These are phyloP conservation scores for Lasioglossum calceatum DNA, from an alignment of 2,888 invertebrate species.

Conservation along the genomic window DNA sequence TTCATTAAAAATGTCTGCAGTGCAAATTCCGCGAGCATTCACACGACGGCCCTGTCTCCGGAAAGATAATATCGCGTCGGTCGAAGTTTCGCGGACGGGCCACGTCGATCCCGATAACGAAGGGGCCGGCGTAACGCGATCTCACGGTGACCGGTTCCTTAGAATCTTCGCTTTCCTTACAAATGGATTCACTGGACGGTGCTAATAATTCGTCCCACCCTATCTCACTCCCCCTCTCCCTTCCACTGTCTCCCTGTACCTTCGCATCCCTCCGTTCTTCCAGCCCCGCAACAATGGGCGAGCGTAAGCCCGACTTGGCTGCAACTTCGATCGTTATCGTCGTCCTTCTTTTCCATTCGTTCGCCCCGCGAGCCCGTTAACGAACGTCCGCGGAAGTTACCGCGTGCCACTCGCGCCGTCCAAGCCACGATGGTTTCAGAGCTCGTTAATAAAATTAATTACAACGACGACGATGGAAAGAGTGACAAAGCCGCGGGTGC, in stretches of 20 bases:
- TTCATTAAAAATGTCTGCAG: slow-evolving; percentile 43
- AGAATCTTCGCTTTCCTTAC: slow-evolving; percentile 57
- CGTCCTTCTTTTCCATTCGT: slow-evolving; percentile 55
- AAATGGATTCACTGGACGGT: slow-evolving; percentile 63
- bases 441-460: slow-evolving; percentile 72
- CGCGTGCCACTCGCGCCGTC: neutral
- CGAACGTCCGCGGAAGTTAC: slow-evolving; percentile 56
- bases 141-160: slow-evolving; percentile 50
- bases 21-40: slow-evolving; percentile 22
- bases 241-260: slow-evolving; percentile 1
- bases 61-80: slow-evolving; percentile 21
- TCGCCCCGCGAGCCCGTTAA: slow-evolving; percentile 53
- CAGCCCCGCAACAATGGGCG: slow-evolving; percentile 55
- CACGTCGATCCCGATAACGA: slow-evolving; percentile 28
- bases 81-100: neutral
- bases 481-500: slow-evolving; percentile 29
- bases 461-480: slow-evolving; percentile 50
- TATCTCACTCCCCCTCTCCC: slow-evolving; percentile 34
- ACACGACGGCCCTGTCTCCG: neutral
- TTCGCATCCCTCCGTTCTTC: slow-evolving; percentile 21
- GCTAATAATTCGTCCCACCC: slow-evolving; percentile 60
- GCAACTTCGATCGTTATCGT: slow-evolving; percentile 68
- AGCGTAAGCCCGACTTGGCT: slow-evolving; percentile 46
- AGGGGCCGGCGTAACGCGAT: slow-evolving; percentile 44
- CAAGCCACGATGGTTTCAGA: slow-evolving; percentile 49